Evolutionary conservation across 2,888 invertebrate species (phyloP).

Genomic region (Stictocephala bisonia): DNA sequence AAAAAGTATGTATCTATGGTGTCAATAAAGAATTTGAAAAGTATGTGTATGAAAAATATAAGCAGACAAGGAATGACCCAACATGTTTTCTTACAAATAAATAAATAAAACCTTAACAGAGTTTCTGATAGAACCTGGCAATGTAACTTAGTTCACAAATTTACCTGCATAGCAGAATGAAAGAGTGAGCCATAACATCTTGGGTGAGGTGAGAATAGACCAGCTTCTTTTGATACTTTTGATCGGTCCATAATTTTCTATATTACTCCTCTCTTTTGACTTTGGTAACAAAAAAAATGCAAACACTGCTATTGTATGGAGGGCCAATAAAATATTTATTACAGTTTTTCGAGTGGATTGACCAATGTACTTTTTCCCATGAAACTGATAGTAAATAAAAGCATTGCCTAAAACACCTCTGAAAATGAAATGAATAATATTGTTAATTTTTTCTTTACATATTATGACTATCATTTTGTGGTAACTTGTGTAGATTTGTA

Average conservation of each 20-base stretch:
- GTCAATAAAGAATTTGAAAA: too few species aligned
- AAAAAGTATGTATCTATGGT: too few species aligned
- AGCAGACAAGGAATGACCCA: too few species aligned
- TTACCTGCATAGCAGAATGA: slow-evolving; percentile 92
- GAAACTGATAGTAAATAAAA: slow-evolving; percentile 42
- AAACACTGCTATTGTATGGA: slow-evolving; percentile 64
- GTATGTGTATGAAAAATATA: too few species aligned
- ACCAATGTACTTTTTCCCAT: slow-evolving; percentile 51
- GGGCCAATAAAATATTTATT: slow-evolving; percentile 42
- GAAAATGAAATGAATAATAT: slow-evolving; percentile 27
- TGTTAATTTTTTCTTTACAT: too few species aligned
- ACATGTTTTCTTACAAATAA: too few species aligned
- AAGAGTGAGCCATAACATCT: slow-evolving; percentile 85
- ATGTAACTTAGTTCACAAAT: too few species aligned
- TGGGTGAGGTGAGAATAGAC: slow-evolving; percentile 78
- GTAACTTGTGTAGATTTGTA: too few species aligned
- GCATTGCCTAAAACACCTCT: slow-evolving; percentile 42
- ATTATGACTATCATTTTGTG: too few species aligned
- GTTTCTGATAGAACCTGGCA: too few species aligned
- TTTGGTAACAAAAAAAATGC: slow-evolving; percentile 72
- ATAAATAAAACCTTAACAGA: too few species aligned
- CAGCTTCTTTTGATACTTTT: slow-evolving; percentile 81
- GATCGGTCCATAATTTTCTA: slow-evolving; percentile 67
- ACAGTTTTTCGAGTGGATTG: slow-evolving; percentile 47
- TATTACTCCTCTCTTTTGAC: slow-evolving; percentile 64